phyloP scores from a whole-genome alignment of 2,888 invertebrate species.

The Lagria hirta region DNA sequence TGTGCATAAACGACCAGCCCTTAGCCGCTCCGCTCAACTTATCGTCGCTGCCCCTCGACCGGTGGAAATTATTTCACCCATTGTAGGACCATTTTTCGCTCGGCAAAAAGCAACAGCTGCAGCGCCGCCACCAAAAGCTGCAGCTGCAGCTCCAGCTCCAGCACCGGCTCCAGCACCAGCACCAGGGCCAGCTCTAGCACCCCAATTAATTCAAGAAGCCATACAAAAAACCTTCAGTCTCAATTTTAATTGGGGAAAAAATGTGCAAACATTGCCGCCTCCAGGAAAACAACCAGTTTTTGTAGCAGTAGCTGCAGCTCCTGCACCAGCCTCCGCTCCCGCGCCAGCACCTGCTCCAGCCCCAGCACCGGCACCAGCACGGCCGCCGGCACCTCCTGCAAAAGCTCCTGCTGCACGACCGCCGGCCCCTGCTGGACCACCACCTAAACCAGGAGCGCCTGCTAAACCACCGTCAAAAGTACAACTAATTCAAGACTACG shows the following conservation, averaged over 20 bases:
- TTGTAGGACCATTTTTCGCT: constrained; percentile 12
- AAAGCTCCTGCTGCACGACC: constrained; percentile 26
- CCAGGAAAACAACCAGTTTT: constrained; percentile 30
- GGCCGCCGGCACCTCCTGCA: constrained; percentile 28
- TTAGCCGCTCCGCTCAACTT: constrained; percentile 14
- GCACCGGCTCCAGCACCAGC: constrained; percentile 30
- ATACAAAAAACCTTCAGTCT: constrained; percentile 50
- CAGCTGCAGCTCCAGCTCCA: constrained; percentile 27
- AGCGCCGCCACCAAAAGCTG: constrained; percentile 27
- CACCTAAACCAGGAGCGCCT: constrained; percentile 22
- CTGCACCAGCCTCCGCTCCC: constrained; percentile 28
- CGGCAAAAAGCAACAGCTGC: constrained; percentile 23
- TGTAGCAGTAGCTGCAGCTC: constrained; percentile 26
- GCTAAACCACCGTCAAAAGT: constrained; percentile 27
- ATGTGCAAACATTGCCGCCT: constrained; percentile 33
- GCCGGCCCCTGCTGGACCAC: constrained; percentile 27
- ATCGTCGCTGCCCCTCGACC: constrained; percentile 25
- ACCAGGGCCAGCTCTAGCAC: constrained; percentile 28
- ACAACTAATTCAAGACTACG: constrained; percentile 27
- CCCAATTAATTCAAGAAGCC: constrained; percentile 47
- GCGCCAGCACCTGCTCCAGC: constrained; percentile 31
- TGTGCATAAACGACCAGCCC: constrained; percentile 44
- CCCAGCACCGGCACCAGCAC: constrained; percentile 29
- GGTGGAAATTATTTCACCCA: constrained; percentile 5
- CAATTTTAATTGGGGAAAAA: constrained; percentile 50